Evolutionary conservation across 2,888 invertebrate species (phyloP), one percentile per base, ranked within the genome.

Genomic region (Electrophaes corylata): DNA sequence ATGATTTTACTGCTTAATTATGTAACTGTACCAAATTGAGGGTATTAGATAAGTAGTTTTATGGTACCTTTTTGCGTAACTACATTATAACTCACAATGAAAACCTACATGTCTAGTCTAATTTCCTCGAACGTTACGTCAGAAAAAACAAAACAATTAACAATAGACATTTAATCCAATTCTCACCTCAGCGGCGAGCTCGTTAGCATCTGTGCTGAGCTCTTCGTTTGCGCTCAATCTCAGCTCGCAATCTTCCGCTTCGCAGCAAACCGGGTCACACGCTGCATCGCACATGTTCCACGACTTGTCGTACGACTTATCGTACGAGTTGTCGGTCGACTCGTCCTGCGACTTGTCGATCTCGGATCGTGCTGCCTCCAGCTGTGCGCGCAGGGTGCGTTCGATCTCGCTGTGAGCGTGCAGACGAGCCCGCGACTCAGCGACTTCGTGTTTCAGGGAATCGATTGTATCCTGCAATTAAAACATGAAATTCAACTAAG

Each of bases 361-460:
- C 63, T 89, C 86, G 5, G 78, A 81, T 68, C 90, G 88, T 66
- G 88, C 84, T 23, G 91, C 91, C 59, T 89, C 90, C 1, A 91
- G 76, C 67, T 91, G 91, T 43, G 91, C 91, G 61, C 89, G 88
- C 53, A 91, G 68, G 1, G 89, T 88, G 51, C 89, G 85, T 76
- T 91, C 91, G 53, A 88, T 84, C 77, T 91, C 91, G 70, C 90
- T 80, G 73, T 90, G 87, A 57, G 89, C 87, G 72, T 88, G 88
- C 60, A 92, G 65, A 18, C 91, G 84, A 60, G 85, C 82, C 56
- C 91, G 79, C 66, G 91, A 91, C 64, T 91, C 91, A 12, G 81
- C 82, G 14, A 92, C 91, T 75, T 92, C 92, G 62, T 85, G 86
- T 75, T 91, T 92, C 37, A 92, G 73, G 57, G 86, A 81, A 64